Evolutionary conservation across 2,888 invertebrate species (phyloP).

Genomic region (Andrena chrysosceles): DNA sequence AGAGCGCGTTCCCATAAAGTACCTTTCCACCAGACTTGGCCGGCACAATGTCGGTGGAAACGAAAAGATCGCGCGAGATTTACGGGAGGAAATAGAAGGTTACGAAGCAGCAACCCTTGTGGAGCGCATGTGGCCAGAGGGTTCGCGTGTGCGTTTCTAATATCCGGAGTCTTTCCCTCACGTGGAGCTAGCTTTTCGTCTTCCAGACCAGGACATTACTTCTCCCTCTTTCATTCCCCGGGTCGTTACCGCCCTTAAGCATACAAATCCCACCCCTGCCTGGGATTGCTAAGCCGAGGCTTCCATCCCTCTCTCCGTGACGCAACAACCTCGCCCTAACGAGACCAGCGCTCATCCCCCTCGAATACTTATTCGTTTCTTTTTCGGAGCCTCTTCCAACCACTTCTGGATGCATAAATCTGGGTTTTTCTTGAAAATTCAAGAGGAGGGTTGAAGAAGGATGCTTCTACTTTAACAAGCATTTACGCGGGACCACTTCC

Average conservation of each 20-base stretch:
- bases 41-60: slow-evolving; percentile 10
- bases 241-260: slow-evolving; percentile 65
- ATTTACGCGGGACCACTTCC: background rate
- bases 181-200: slow-evolving; percentile 46
- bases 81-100: slow-evolving; percentile 57
- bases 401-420: slow-evolving; percentile 1
- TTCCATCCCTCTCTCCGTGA: slow-evolving; percentile 31
- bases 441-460: background rate
- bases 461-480: background rate
- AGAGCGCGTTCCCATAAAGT: background rate
- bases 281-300: slow-evolving; percentile 47
- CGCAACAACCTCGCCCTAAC: slow-evolving; percentile 19
- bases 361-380: background rate
- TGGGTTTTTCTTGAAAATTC: background rate
- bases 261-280: slow-evolving; percentile 69
- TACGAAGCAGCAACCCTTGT: slow-evolving; percentile 54
- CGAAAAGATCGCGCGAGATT: slow-evolving; percentile 44
- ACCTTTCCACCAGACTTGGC: slow-evolving; percentile 27
- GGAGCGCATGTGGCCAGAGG: slow-evolving; percentile 37
- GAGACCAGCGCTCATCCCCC: background rate
- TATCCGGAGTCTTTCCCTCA: slow-evolving; percentile 64
- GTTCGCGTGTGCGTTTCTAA: slow-evolving; percentile 64
- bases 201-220: slow-evolving; percentile 42
- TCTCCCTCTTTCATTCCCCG: slow-evolving; percentile 40
- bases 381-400: background rate